Evolutionary conservation across 2,797 vertebrate genomes (phyloP), one percentile per base, ranked within the genome.

Genomic region (Loris lydekkerianus): DNA sequence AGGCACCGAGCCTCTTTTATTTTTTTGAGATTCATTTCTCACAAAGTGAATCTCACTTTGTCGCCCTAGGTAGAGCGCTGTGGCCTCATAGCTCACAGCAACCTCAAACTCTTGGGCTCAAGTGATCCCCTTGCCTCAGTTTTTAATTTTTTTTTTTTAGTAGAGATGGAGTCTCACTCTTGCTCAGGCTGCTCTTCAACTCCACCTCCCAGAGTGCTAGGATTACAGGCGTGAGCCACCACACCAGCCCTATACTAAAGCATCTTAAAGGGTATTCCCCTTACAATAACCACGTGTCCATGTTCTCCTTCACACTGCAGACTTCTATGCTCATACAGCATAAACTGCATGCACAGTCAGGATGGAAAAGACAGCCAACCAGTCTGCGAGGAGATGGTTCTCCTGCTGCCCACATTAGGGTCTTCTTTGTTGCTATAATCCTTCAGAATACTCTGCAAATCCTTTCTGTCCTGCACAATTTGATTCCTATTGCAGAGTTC

Each of bases 281-380:
- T 77, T 75, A 31, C 14, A 75, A 21, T 31, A 84, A 69, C 31
- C 37, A 0, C 14, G 20, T 34, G 76, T 76, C 37, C 58, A 75
- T 10, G 60, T 37, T 49, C 46, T 31, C 7, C 70, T 40, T 40
- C 53, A 60, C 23, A 58, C 63, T 13, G 10, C 25, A 76, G 40
- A 43, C 17, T 15, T 77, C 29, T 53, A n/a, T 21, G 63, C 25
- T 34, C n/a, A 6, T 13, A 23, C 10, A 17, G 86, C 80, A 70
- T 4, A 3, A 15, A 10, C 8, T 20, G 17, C 3, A 8, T 29
- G 0, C 0, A 29, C 23, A 17, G 82, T 20, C 17, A 37, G 10
- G 49, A 75, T 1, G 81, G 53, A 46, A 63, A 76, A 70, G n/a
- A 69, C 10, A 29, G 23, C 78, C 20, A 34, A 20, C 18, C 10